Evolutionary conservation across 2,797 vertebrate genomes (phyloP), one percentile per base, ranked within the genome.

Genomic region (Fistularia tabacaria): DNA sequence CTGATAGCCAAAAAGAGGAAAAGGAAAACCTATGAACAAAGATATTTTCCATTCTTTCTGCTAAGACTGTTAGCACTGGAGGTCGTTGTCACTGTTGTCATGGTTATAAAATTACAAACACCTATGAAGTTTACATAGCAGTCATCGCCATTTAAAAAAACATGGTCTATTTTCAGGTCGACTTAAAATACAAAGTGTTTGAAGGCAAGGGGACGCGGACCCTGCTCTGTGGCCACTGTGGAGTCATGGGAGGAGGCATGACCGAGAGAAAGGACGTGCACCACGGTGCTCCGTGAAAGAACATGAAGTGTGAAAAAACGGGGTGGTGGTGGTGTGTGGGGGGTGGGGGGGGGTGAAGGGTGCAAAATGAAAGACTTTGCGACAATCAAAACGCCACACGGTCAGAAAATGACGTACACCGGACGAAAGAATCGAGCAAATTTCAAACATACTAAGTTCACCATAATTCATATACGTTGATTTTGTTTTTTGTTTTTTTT

Each of bases 31-130:
- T 72, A 60, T 38, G 46, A 79, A 52, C 87, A 90, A 82, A 78
- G 90, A 91, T 90, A 82, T 82, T 89, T 90, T 93, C 88, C 92
- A 90, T 87, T 88, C 88, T 87, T 91, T 92, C 87, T 86, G 85
- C 86, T 90, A 87, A 84, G 85, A 85, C 91, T 88, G 88, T 89
- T 91, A 92, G 93, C 92, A 94, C 93, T 94, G 84, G 82, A 92
- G 90, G 92, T 91, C 90, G 89, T 91, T 85, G 83, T 91, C 89
- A 84, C 87, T 85, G 85, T 90, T 89, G 80, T 89, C 84, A 90
- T 84, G 82, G 80, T 90, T 92, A 98, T 93, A 99, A 98, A 98
- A 98, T 96, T 96, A 98, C 94, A 98, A 97, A 98, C 90, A 90
- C 93, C 91, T 92, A 93, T 92, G 90, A 91, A 94, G 91, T 93